Base-by-base conservation (phyloP, 2,888 invertebrate genomes). In the Rhagonycha lutea region DNA sequence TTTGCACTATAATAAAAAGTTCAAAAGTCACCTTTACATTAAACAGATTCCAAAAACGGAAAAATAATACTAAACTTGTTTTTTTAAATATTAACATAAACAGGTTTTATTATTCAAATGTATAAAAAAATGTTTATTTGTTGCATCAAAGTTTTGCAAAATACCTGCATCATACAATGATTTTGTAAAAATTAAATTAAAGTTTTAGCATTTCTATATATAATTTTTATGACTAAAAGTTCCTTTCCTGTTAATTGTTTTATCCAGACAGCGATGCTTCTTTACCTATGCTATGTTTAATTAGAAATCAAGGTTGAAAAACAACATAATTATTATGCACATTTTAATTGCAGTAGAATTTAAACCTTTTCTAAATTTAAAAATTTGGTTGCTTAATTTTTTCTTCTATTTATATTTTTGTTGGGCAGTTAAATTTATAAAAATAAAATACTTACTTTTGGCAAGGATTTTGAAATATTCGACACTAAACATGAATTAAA, bases 401-500 rank as follows among this genome's bases (percentile, higher is more conserved):
- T 26, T n/a, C 32, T 23, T 65, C 63, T 65, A 65, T 65, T 65
- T 65, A 24, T 65, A 65, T 24, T 65, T 63, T 24, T 24, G 24
- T 5, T 12, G 23, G 12, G 1, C 24, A 65, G 14, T 65, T 26
- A 26, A n/a, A 12, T 24, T 65, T 65, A 65, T 26, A 65, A 65
- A 24, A 65, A 65, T 65, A 65, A 1, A 61, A 63, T 79, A 83
- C 85, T 85, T 84, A 91, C 91, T 88, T 88, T 89, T 84, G 90
- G 90, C 79, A 91, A 84, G 68, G 89, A 89, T 84, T 88, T 89
- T 79, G 89, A 89, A 79, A 91, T 88, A 82, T 89, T 90, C 69
- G 89, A 87, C 73, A 91, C 88, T 69, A 91, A 85, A 84, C 91
- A 91, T 65, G 90, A 89, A 84, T 91, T 91, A 83, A 91, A 91